These are phyloP conservation scores for Willisornis vidua DNA, from an alignment of 2,113 vertebrate species.

Conservation along the genomic window DNA sequence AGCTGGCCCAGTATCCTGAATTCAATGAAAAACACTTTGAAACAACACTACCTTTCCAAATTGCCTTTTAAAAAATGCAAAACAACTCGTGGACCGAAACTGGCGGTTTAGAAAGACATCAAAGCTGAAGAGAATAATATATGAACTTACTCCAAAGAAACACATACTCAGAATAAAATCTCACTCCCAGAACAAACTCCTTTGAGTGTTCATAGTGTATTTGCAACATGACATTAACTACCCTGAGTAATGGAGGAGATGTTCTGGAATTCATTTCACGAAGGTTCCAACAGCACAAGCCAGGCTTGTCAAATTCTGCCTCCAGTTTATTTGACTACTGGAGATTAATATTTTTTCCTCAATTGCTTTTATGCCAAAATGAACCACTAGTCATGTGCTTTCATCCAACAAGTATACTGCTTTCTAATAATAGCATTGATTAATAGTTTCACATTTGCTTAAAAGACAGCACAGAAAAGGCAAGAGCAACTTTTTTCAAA, in stretches of 20 bases:
- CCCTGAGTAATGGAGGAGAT: neutral
- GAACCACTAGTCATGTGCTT: neutral
- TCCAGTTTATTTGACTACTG: neutral
- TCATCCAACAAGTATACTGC: neutral
- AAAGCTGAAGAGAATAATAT: neutral
- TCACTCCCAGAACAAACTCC: neutral
- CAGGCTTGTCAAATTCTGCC: neutral
- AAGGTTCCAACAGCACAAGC: neutral
- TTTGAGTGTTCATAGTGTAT: neutral
- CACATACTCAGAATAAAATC: neutral
- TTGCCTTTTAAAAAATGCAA: neutral
- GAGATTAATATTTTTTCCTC: neutral
- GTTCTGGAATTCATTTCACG: neutral
- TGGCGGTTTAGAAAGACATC: neutral
- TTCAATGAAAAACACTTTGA: neutral
- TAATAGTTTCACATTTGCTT: neutral
- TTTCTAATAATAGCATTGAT: neutral
- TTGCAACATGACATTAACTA: neutral
- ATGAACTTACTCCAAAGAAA: neutral
- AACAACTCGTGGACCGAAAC: neutral
- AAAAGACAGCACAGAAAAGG: neutral
- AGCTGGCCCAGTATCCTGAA: neutral
- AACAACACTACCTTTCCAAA: neutral
- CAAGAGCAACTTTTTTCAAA: neutral
- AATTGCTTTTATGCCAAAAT: neutral